Base-by-base conservation (phyloP, 2,797 vertebrate genomes). In the Enteromius afrohamiltoni region DNA sequence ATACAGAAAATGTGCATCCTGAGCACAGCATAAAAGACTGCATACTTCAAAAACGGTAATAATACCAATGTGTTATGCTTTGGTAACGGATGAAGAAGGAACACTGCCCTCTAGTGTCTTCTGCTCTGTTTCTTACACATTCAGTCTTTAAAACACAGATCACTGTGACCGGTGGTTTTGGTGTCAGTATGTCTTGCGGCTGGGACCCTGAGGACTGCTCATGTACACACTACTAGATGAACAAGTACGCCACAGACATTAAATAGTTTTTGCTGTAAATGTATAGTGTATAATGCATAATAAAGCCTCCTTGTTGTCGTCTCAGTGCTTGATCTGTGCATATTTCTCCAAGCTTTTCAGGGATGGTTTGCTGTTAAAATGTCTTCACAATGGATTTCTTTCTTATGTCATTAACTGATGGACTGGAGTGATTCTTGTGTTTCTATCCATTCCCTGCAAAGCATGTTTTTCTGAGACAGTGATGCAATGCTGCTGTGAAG, bases 91-190 rank as follows among this genome's bases (percentile, higher is more conserved):
- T 37, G 49, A 34, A 34, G 29, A 53, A 13, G 19, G 4, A 53
- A 74, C 47, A 74, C 53, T 53, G 71, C 51, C 73, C 51, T 76
- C 73, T 75, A 23, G 51, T 23, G 73, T 40, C 73, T 23, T 58
- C 73, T 9, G 21, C 40, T 47, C 58, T 77, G 58, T 47, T 21
- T 47, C 49, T 40, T 16, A 17, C n/a, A 29, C 58, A 31, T 37
- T 26, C 55, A 5, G 47, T n/a, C 53, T 74, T 74, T 34, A 19
- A 78, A 49, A 31, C 40, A 31, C 26, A 49, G 58, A 65, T 64
- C 3, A 64, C 14, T 64, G 58, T 21, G 29, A 26, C 58, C 21
- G 40, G 45, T 29, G 75, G 14, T 64, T 62, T 16, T 77, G 34
- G 11, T 13, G 16, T 55, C 42, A 7, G 34, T 45, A 42, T 77